phyloP scores from a whole-genome alignment of 2,113 vertebrate species.

The Brienomyrus brachyistius region DNA sequence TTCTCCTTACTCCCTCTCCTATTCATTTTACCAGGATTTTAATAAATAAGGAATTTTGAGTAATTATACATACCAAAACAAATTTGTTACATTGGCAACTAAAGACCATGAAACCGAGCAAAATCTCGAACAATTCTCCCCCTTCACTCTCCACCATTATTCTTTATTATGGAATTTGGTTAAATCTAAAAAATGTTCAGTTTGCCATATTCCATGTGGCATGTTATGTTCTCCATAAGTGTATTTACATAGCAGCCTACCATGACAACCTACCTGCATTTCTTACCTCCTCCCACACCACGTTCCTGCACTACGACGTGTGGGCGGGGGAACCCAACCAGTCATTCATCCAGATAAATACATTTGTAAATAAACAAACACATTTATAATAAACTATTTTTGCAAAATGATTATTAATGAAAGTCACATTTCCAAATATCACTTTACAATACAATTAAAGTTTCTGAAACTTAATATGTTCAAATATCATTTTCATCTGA shows the following conservation, averaged over 20 bases:
- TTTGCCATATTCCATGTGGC: not conserved
- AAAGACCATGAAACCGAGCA: not conserved
- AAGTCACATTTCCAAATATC: not conserved
- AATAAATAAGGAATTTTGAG: no score
- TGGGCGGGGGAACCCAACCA: not conserved
- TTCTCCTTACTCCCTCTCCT: no score
- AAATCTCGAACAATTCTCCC: not conserved
- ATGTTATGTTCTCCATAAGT: not conserved
- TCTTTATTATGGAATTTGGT: not conserved
- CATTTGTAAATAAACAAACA: not conserved
- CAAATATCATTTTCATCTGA: not conserved
- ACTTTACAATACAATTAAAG: not conserved
- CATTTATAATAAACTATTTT: not conserved
- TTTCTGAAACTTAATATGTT: not conserved
- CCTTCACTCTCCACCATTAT: not conserved
- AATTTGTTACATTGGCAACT: no score
- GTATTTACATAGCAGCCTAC: not conserved
- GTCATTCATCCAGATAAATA: not conserved
- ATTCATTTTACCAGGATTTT: no score
- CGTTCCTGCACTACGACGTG: not conserved
- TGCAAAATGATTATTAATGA: not conserved
- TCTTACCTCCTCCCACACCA: not conserved
- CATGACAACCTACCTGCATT: not conserved
- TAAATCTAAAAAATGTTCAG: not conserved
- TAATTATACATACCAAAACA: no score